Evolutionary conservation across 2,113 vertebrate species (phyloP), one percentile per base, ranked within the genome.

Genomic region (Oreocharis arfaki): DNA sequence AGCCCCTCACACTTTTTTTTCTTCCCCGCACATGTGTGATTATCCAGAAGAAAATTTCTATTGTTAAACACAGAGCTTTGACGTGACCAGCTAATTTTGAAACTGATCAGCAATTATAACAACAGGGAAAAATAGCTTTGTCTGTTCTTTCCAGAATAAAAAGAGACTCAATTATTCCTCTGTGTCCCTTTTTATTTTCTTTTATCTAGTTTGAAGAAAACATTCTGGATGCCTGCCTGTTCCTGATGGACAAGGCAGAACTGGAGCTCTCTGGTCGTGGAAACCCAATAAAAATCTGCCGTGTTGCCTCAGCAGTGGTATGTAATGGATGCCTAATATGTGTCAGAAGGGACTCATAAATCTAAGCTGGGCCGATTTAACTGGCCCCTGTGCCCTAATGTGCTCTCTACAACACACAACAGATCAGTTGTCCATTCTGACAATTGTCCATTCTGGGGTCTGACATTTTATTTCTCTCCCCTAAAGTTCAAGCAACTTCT

Each of bases 281-380:
- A 68, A 99, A 99, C 87, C 98, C 99, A 18, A 63, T 99, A 95
- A 99, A 99, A 97, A 97, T 99, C 95, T 97, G 98, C 87, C 99
- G 99, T 30, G 98, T 98, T 89, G 99, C 98, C 11, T 99, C 99
- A 46, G 99, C 99, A 61, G 98, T 99, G 98, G 99, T 99, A 96
- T 97, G 98, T 78, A 52, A 55, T 44, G 13, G 59, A 55, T 65
- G 27, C 20, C 12, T 60, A 22, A 42, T 20, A 47, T 17, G 20
- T 61, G 23, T 61, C 30, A 71, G 33, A 64, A 50, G 20, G 11
- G 16, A 75, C 33, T 41, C 6, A 0, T 60, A 63, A 76, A 70
- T 90, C 50, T 74, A 74, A 92, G 22, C 19, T 10, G 22, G 18
- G 20, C 32, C 68, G 32, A 52, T 61, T 87, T 69, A 76, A 37